A percentile compares a stretch with the other conserved stretches of the same genome.
These are phyloP conservation scores for Papilio gigon DNA, from an alignment of 2,888 invertebrate genomes.

Conservation along the genomic window DNA sequence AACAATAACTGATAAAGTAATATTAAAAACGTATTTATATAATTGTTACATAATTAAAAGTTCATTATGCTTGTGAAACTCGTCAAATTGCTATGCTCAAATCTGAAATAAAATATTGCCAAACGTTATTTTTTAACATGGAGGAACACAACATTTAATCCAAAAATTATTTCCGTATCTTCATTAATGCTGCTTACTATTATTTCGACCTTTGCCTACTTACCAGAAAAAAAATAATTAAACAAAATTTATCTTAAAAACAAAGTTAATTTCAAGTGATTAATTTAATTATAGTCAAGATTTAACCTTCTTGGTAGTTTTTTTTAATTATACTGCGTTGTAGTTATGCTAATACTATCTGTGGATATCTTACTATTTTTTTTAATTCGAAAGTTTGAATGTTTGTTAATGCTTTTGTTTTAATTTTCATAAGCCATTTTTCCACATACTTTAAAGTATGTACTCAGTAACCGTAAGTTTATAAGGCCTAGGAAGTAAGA, in stretches of 20 bases:
- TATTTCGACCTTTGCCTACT: neutral
- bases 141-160: too few relatives aligned
- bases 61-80: neutral
- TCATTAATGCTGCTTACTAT: neutral
- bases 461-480: too few relatives aligned
- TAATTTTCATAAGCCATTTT: too few relatives aligned
- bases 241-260: neutral
- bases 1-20: neutral
- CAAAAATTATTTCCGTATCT: neutral
- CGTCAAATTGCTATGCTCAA: neutral
- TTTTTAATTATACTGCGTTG: neutral
- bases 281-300: neutral
- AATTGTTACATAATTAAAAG: neutral
- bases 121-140: too few relatives aligned
- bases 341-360: neutral
- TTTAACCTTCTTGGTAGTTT: neutral
- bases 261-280: neutral
- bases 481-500: too few relatives aligned
- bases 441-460: too few relatives aligned
- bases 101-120: too few relatives aligned
- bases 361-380: too few relatives aligned
- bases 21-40: neutral
- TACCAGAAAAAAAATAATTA: neutral
- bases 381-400: too few relatives aligned
- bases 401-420: too few relatives aligned